A percentile compares a stretch with the other conserved stretches of the same genome.
Conservation (phyloP, 2,888 invertebrate species). For the Melolontha melolontha region DNA sequence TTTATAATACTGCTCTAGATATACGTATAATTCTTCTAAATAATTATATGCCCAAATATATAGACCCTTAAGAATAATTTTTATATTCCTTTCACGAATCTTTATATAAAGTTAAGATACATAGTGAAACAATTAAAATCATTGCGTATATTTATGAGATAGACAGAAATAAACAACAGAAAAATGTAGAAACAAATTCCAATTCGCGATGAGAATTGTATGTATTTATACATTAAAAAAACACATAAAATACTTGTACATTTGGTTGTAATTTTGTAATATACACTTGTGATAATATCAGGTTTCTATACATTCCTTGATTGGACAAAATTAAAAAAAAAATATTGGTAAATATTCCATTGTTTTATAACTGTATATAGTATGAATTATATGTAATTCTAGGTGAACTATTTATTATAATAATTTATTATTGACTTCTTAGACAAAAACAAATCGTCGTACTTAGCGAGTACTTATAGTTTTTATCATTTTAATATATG, state of each 20-base stretch:
- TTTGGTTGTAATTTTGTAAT: slow-evolving; percentile 44
- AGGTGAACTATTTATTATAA: slow-evolving; percentile 38
- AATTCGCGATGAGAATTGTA: slow-evolving; percentile 39
- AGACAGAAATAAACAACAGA: slow-evolving; percentile 2
- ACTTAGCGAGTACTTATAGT: slow-evolving; percentile 11
- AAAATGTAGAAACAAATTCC: slow-evolving; percentile 31
- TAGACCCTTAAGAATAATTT: no score
- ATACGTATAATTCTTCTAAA: no score
- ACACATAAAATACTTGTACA: slow-evolving; percentile 39
- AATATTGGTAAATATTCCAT: slow-evolving; percentile 38
- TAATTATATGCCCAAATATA: no score
- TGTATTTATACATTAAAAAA: slow-evolving; percentile 39
- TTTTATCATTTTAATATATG: not conserved
- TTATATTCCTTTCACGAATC: no score
- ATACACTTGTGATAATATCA: slow-evolving; percentile 47
- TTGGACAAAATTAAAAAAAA: slow-evolving; percentile 30
- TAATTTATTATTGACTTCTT: slow-evolving; percentile 39
- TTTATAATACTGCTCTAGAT: no score
- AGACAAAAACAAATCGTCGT: slow-evolving; percentile 17
- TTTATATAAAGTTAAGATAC: no score
- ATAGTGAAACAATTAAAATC: no score
- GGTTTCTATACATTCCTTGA: slow-evolving; percentile 44
- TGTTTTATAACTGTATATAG: slow-evolving; percentile 39
- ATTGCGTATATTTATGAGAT: slow-evolving; percentile 11
- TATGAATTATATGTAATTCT: slow-evolving; percentile 34